These are phyloP conservation scores for Sphyrna mokarran DNA, from an alignment of 2,113 vertebrate species.

Conservation along the genomic window DNA sequence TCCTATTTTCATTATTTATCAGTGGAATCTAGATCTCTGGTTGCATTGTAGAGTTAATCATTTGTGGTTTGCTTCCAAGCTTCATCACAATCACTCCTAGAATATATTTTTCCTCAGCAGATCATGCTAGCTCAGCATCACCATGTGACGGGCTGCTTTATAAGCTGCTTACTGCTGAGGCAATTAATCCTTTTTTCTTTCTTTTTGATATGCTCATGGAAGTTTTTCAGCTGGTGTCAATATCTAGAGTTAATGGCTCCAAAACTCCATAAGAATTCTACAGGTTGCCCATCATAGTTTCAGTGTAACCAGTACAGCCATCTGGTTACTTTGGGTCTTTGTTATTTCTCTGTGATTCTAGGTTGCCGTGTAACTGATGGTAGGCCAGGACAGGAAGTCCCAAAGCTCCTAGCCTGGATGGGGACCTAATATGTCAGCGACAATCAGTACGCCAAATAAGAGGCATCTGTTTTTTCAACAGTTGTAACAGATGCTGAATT, in stretches of 20 bases:
- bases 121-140: background rate
- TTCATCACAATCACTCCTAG: background rate
- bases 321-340: background rate
- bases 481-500: background rate
- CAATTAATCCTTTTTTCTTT: background rate
- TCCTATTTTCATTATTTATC: background rate
- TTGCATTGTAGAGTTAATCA: background rate
- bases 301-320: background rate
- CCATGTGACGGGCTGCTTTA: background rate
- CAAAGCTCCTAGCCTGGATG: background rate
- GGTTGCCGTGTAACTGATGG: background rate
- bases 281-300: background rate
- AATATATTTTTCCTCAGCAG: background rate
- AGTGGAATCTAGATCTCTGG: background rate
- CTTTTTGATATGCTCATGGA: background rate
- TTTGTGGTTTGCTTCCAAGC: background rate
- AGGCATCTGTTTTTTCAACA: constrained; percentile 7
- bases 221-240: background rate
- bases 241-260: background rate
- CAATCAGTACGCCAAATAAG: background rate
- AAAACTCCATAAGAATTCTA: background rate
- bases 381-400: background rate
- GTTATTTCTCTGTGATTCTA: background rate
- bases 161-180: background rate
- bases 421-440: background rate